phyloP scores from a whole-genome alignment of 2,113 vertebrate genomes.

The Caranx ignobilis region DNA sequence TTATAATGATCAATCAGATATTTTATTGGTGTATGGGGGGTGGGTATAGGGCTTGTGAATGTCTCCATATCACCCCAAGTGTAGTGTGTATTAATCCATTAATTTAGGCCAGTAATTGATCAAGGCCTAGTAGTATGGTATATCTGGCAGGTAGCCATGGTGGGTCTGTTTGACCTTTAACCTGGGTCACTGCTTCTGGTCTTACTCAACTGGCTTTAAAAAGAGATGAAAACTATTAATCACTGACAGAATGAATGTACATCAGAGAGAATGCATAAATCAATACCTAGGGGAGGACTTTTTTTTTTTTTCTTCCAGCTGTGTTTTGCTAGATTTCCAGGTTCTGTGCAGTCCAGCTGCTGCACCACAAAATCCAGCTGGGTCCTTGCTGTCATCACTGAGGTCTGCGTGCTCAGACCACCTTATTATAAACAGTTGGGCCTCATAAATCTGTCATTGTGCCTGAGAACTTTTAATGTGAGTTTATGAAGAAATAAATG shows the following conservation, averaged over 20 bases:
- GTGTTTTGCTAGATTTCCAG: constrained; percentile 3
- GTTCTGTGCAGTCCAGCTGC: constrained; percentile 1
- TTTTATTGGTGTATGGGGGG: constrained; percentile 31
- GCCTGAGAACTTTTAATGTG: background rate
- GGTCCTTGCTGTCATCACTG: constrained; percentile 11
- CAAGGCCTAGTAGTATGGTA: constrained; percentile 16
- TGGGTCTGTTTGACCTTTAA: constrained; percentile 54
- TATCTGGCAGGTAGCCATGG: constrained; percentile 37
- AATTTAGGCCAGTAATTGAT: constrained; percentile 63
- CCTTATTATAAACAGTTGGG: constrained; percentile 15
- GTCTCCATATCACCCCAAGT: constrained; percentile 10
- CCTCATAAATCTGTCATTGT: background rate
- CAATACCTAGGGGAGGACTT: constrained; percentile 42
- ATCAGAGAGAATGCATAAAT: constrained; percentile 55
- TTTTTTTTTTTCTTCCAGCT: constrained; percentile 8
- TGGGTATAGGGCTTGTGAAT: background rate
- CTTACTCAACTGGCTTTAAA: constrained; percentile 45
- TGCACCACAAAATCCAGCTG: background rate
- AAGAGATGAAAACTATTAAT: constrained; percentile 62
- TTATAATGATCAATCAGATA: constrained; percentile 31
- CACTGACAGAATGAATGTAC: constrained; percentile 33
- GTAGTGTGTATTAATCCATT: constrained; percentile 43
- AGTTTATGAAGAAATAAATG: background rate
- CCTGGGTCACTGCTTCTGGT: constrained; percentile 52
- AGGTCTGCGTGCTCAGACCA: background rate